Percentiles rank a stretch among this genome's conserved stretches.
Conservation (phyloP, 1,140 invertebrate species). For the Oreohelix idahoensis region DNA sequence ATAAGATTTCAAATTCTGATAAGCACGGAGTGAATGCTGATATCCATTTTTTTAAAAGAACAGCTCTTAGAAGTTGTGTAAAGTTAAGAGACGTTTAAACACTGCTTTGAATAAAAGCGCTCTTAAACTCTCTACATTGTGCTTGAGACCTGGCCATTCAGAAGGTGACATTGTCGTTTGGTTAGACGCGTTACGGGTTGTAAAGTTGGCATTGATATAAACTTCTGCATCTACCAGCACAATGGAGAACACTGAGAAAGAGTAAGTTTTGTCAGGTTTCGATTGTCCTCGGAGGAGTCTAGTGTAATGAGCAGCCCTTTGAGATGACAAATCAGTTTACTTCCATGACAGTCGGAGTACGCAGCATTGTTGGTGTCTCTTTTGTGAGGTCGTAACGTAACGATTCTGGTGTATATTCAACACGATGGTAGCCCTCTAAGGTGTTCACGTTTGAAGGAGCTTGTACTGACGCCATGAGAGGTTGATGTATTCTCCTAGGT, state of each 20-base stretch:
- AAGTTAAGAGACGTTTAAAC: background rate
- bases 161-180: background rate
- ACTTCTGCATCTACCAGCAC: background rate
- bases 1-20: background rate
- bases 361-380: too few relatives aligned
- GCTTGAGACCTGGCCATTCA: background rate
- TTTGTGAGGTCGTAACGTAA: too few relatives aligned
- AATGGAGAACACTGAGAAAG: background rate
- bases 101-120: background rate
- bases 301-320: background rate
- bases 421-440: too few relatives aligned
- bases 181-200: background rate
- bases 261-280: background rate
- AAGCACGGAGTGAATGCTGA: background rate
- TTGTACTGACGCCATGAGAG: too few relatives aligned
- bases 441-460: too few relatives aligned
- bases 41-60: background rate
- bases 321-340: too few relatives aligned
- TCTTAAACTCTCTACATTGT: background rate
- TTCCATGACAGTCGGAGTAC: too few relatives aligned
- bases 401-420: too few relatives aligned
- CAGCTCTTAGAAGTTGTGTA: background rate
- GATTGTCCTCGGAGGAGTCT: background rate
- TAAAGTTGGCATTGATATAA: background rate
- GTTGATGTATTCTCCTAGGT: too few relatives aligned